Conservation (phyloP, 1,140 invertebrate genomes). For the Campoletis sonorensis region DNA sequence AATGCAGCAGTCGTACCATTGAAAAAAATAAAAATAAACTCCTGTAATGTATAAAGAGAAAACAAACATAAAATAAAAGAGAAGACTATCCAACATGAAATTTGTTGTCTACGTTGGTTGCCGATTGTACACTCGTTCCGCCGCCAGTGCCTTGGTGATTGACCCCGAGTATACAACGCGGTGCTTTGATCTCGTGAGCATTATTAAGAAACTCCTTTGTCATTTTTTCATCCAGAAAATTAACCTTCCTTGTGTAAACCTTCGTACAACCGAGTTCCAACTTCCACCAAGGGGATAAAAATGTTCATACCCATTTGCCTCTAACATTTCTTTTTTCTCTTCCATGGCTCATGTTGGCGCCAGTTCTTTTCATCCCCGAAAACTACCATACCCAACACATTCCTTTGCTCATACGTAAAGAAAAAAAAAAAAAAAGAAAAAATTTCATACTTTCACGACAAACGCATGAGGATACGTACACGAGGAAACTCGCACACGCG, state of each 20-base stretch:
- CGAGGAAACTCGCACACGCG: background rate
- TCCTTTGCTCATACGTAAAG: slow-evolving; percentile 1
- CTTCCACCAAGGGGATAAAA: slow-evolving; percentile 1
- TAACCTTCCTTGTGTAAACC: slow-evolving; percentile 30
- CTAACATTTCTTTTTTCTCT: background rate
- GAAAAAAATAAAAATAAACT: too few species aligned
- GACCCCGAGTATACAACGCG: background rate
- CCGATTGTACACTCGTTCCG: background rate
- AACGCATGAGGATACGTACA: background rate
- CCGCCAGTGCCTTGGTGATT: background rate
- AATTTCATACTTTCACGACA: background rate
- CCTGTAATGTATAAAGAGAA: background rate
- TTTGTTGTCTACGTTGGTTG: background rate
- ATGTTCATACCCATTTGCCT: slow-evolving; percentile 1
- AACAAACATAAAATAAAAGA: background rate
- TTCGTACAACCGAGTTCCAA: background rate
- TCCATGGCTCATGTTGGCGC: slow-evolving; percentile 1
- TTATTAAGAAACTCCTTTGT: slow-evolving; percentile 47
- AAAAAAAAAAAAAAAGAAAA: too few species aligned
- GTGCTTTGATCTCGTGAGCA: slow-evolving; percentile 49
- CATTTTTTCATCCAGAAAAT: slow-evolving; percentile 50
- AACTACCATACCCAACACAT: background rate
- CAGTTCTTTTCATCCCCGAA: slow-evolving; percentile 26
- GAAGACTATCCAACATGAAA: background rate
- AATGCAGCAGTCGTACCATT: too few species aligned